Conservation (phyloP, 2,888 invertebrate genomes). For the Bombyx huttoni region DNA sequence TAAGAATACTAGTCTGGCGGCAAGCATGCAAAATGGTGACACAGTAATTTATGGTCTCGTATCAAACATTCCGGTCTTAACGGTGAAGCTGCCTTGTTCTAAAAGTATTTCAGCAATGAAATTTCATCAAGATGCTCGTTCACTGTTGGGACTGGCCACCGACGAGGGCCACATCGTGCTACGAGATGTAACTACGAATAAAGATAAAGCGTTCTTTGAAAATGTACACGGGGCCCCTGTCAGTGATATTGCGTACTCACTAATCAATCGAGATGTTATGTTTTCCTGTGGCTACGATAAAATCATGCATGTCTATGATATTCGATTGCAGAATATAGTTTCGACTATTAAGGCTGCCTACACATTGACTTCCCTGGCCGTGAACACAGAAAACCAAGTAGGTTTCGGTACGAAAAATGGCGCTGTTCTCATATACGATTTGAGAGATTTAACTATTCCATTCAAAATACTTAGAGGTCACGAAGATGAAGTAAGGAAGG, state of each 20-base stretch:
- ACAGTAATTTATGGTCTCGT: conserved; percentile 62
- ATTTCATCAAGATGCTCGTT: conserved; percentile 59
- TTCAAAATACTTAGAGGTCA: conserved; percentile 62
- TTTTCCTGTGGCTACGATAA: conserved; percentile 71
- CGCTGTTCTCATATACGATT: conserved; percentile 65
- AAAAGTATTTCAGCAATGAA: conserved; percentile 60
- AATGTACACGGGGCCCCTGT: conserved; percentile 71
- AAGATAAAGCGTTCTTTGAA: conserved; percentile 58
- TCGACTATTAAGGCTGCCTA: conserved; percentile 48
- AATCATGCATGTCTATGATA: conserved; percentile 70
- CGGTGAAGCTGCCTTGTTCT: conserved; percentile 49
- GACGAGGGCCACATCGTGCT: conserved; percentile 63
- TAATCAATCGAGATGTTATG: conserved; percentile 68
- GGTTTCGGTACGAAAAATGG: conserved; percentile 71
- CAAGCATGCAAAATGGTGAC: conserved; percentile 61
- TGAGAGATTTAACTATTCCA: conserved; percentile 61
- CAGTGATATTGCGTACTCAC: conserved; percentile 70
- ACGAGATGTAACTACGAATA: conserved; percentile 55
- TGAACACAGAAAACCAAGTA: conserved; percentile 60
- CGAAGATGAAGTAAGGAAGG: conserved; percentile 54
- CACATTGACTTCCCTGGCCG: conserved; percentile 48
- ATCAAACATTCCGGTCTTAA: conserved; percentile 57
- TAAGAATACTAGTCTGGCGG: conserved; percentile 61
- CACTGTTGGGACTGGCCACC: conserved; percentile 59
- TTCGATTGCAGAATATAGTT: conserved; percentile 58